Conservation (phyloP, 2,113 vertebrate species). For the Corythornis cristatus region DNA sequence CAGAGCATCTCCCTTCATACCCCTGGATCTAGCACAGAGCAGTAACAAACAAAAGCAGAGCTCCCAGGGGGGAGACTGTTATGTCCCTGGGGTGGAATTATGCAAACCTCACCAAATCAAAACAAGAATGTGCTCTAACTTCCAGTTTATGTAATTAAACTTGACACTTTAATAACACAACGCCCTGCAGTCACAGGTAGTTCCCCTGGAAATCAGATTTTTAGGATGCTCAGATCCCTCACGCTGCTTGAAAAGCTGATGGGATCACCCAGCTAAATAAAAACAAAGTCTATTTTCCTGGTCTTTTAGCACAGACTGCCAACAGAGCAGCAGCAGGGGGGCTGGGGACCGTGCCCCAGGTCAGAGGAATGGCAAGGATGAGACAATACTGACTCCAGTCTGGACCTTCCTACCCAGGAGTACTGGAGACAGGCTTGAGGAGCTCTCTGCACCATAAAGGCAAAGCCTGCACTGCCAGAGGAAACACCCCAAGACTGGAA, state of each 20-base stretch:
- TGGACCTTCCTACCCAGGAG: background rate
- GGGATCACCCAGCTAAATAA: background rate
- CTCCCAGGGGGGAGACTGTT: background rate
- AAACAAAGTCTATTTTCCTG: background rate
- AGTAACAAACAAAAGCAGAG: background rate
- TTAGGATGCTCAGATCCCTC: background rate
- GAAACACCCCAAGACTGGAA: background rate
- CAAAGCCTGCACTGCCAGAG: background rate
- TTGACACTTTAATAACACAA: background rate
- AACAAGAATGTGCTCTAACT: background rate
- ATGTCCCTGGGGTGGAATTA: background rate
- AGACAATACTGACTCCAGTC: background rate
- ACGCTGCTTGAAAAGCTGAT: background rate
- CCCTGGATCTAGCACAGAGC: accelerated
- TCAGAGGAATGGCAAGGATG: background rate
- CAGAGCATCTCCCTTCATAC: background rate
- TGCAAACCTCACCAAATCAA: background rate
- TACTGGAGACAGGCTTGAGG: background rate
- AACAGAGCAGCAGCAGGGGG: background rate
- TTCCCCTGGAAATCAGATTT: background rate
- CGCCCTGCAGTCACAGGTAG: background rate
- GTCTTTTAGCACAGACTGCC: background rate
- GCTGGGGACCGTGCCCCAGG: background rate
- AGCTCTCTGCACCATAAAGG: background rate
- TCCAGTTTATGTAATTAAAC: background rate